Conservation (phyloP, 1,140 invertebrate species). For the Conus betulinus region DNA sequence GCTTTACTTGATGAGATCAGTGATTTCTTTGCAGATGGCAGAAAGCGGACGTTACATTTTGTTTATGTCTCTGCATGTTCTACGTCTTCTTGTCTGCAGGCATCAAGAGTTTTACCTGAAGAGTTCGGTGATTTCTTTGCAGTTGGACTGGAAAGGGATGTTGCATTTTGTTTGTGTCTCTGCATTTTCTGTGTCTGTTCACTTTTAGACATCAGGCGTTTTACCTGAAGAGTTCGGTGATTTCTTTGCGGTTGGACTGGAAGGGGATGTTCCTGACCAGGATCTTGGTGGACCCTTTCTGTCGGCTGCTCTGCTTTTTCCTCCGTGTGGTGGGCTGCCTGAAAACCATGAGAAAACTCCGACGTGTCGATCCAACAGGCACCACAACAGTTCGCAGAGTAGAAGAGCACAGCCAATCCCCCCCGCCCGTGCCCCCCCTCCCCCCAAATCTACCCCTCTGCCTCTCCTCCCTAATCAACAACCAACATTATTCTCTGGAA, state of each 20-base stretch:
- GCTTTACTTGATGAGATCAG: too few relatives aligned
- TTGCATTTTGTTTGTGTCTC: conserved; percentile 79
- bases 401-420: neutral
- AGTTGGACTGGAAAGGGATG: conserved; percentile 96
- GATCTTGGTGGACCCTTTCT: conserved; percentile 90
- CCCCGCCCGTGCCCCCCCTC: too few relatives aligned
- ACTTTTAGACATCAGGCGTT: conserved; percentile 37
- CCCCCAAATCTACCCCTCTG: too few relatives aligned
- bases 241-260: conserved; percentile 92
- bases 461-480: too few relatives aligned
- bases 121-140: conserved; percentile 91
- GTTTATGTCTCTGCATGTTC: neutral
- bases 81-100: neutral
- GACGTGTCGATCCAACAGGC: neutral
- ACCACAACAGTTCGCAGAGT: neutral
- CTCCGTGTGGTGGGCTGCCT: conserved; percentile 52
- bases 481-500: too few relatives aligned
- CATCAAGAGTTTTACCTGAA: conserved; percentile 84
- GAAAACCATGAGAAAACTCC: conserved; percentile 29
- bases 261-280: conserved; percentile 97
- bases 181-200: neutral
- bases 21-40: too few relatives aligned
- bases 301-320: conserved; percentile 74
- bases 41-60: too few relatives aligned
- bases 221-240: conserved; percentile 94